Evolutionary conservation across 2,113 vertebrate species (phyloP).

Genomic region (Ciconia boyciana): DNA sequence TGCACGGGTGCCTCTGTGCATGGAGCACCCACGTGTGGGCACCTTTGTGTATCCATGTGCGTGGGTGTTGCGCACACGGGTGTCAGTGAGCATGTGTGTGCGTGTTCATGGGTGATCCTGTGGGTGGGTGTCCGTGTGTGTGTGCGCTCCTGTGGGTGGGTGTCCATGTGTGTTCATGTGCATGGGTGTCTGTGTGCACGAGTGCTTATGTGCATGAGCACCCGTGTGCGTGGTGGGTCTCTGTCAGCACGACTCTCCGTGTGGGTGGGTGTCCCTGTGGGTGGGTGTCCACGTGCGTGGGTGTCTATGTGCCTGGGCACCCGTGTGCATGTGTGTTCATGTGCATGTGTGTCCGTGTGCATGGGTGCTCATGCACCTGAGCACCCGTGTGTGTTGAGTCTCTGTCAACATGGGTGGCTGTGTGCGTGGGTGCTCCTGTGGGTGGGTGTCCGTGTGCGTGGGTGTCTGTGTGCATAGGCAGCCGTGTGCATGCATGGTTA

Average conservation of each 20-base stretch:
- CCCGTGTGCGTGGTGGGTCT: neutral
- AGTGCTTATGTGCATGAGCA: neutral
- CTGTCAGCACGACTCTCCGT: no score
- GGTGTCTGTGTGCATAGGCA: neutral
- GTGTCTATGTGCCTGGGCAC: neutral
- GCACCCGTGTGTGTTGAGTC: neutral
- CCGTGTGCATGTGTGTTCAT: neutral
- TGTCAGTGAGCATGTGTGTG: fast-evolving
- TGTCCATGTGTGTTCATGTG: no score
- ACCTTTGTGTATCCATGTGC: neutral
- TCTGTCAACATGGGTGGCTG: no score
- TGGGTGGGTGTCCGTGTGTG: no score
- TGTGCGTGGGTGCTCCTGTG: neutral
- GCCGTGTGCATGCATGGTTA: neutral
- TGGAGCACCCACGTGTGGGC: neutral
- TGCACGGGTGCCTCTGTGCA: neutral
- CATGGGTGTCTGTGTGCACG: neutral
- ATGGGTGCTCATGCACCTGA: neutral
- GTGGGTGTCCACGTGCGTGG: neutral
- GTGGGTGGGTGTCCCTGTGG: neutral
- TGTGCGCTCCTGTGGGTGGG: neutral
- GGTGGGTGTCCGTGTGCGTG: neutral
- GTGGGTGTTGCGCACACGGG: neutral
- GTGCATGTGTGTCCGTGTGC: neutral
- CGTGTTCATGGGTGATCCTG: neutral